Evolutionary conservation across 2,113 vertebrate genomes (phyloP).

Genomic region (Nasalis larvatus): DNA sequence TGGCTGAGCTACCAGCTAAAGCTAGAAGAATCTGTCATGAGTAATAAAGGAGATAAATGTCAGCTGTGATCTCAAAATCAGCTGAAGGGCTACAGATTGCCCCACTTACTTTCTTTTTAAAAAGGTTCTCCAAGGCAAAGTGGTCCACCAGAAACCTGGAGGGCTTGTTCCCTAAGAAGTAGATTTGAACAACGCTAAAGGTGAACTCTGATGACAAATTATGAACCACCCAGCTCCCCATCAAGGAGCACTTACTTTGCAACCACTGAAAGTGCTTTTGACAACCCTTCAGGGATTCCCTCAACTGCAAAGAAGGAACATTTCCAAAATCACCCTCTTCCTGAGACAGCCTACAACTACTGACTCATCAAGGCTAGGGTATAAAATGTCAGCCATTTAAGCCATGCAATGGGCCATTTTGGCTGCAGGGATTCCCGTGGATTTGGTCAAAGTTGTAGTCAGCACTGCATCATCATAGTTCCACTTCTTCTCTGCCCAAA

Average conservation of each 20-base stretch:
- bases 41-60: neutral
- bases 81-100: too few relatives aligned
- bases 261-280: neutral
- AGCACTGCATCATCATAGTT: fast-evolving
- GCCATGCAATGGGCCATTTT: neutral
- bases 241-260: neutral
- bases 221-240: neutral
- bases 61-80: neutral
- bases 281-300: neutral
- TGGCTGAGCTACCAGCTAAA: neutral
- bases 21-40: neutral
- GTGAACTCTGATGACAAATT: neutral
- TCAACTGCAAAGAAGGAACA: neutral
- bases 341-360: neutral
- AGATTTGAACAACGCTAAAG: too few relatives aligned
- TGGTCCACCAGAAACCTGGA: neutral
- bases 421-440: neutral
- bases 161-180: neutral
- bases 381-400: neutral
- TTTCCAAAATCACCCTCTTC: neutral
- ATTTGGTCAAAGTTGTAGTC: neutral
- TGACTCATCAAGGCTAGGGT: neutral
- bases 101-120: neutral
- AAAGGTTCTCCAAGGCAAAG: neutral
- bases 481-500: neutral